These are phyloP conservation scores for Drosophila colorata DNA, from an alignment of 2,888 invertebrate genomes.

Conservation along the genomic window DNA sequence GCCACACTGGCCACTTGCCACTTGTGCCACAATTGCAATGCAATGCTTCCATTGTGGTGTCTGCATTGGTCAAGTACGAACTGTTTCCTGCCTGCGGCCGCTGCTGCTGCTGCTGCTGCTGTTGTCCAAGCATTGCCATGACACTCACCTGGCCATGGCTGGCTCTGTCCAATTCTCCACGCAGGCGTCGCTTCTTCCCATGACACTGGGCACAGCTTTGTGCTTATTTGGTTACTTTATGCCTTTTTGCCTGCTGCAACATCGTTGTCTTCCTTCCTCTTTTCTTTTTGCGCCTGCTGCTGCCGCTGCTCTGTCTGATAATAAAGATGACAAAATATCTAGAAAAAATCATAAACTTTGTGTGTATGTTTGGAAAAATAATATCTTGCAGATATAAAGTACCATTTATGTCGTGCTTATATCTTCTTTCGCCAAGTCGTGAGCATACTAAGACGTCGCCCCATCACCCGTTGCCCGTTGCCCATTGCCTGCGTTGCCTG, in stretches of 20 bases:
- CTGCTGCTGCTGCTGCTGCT: conserved; percentile 8
- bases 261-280: background rate
- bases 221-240: conserved; percentile 80
- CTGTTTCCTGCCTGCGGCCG: conserved; percentile 67
- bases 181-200: conserved; percentile 73
- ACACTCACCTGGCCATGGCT: conserved; percentile 69
- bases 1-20: conserved; percentile 49
- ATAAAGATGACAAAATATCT: conserved; percentile 82
- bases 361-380: conserved; percentile 81
- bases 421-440: conserved; percentile 82
- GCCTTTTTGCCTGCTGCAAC: conserved; percentile 55
- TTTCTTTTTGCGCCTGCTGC: conserved; percentile 29
- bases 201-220: conserved; percentile 66
- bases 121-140: conserved; percentile 53
- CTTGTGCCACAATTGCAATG: conserved; percentile 50
- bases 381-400: conserved; percentile 81
- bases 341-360: conserved; percentile 82
- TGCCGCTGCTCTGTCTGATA: conserved; percentile 61
- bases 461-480: conserved; percentile 3
- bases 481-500: too few species aligned
- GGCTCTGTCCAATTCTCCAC: conserved; percentile 67
- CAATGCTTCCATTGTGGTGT: conserved; percentile 74
- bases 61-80: conserved; percentile 66
- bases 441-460: conserved; percentile 59
- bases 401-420: conserved; percentile 82